These are phyloP conservation scores for Nettapus auritus DNA, from an alignment of 2,113 vertebrate species.

Conservation along the genomic window DNA sequence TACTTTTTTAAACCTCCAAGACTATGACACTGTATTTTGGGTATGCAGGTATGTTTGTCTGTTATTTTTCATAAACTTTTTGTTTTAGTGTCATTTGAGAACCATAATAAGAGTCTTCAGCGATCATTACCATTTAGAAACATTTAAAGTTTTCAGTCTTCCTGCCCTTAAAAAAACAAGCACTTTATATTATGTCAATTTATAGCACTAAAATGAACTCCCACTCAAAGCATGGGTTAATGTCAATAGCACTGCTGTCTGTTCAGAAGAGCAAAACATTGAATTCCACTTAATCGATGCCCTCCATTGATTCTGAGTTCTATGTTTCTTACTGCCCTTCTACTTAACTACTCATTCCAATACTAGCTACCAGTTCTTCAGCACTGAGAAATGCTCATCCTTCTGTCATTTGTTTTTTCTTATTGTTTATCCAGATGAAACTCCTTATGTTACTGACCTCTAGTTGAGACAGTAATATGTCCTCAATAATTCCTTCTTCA, in stretches of 20 bases:
- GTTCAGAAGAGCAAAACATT: background rate
- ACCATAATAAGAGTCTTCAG: background rate
- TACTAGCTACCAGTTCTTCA: background rate
- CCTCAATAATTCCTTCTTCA: background rate
- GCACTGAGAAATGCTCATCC: background rate
- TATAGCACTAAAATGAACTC: background rate
- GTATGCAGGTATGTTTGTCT: background rate
- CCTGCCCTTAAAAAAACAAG: background rate
- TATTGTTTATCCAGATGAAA: background rate
- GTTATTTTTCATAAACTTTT: background rate
- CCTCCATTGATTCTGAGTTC: background rate
- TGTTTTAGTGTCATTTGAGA: background rate
- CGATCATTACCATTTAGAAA: background rate
- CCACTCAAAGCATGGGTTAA: background rate
- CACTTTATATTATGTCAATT: background rate
- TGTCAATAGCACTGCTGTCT: background rate
- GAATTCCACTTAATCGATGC: slow-evolving; percentile 6
- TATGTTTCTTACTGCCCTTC: background rate
- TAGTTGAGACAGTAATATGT: background rate
- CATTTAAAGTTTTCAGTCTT: background rate
- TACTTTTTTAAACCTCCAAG: background rate
- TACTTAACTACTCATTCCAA: background rate
- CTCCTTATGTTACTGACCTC: background rate
- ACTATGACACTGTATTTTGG: background rate
- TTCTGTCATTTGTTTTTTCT: background rate